A percentile compares a stretch with the other conserved stretches of the same genome.
phyloP scores from a whole-genome alignment of 2,797 vertebrate species.

The Sciurus vulgaris region DNA sequence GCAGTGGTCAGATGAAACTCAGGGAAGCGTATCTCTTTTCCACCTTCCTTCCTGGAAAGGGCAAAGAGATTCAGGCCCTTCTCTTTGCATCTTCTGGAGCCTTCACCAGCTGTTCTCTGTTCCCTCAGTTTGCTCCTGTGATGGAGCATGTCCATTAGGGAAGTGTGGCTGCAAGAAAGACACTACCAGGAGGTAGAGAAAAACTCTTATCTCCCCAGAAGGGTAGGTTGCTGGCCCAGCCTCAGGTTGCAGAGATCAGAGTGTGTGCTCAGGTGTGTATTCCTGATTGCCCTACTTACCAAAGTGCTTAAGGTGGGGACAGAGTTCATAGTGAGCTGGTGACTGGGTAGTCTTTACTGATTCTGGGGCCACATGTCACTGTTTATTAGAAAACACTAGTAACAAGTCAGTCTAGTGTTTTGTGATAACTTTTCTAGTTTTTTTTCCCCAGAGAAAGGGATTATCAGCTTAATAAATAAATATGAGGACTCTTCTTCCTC shows the following conservation, averaged over 20 bases:
- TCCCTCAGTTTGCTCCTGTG: neutral
- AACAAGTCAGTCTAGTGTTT: neutral
- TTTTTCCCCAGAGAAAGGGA: neutral
- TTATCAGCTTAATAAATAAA: neutral
- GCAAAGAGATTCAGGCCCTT: neutral
- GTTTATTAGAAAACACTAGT: neutral
- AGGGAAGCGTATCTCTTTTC: slow-evolving; percentile 77
- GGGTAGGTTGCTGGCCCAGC: neutral
- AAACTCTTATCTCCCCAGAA: neutral
- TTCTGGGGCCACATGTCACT: neutral
- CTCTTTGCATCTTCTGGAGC: neutral
- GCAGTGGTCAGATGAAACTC: neutral
- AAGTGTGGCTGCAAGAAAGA: neutral
- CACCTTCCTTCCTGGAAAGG: neutral
- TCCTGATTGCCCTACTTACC: neutral
- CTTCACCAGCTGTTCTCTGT: neutral
- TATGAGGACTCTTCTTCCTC: neutral
- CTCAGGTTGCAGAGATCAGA: neutral
- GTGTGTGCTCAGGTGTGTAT: accelerated
- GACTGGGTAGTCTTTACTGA: neutral
- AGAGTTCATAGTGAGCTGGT: neutral
- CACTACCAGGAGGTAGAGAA: neutral
- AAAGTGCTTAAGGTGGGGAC: neutral
- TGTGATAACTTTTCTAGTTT: neutral
- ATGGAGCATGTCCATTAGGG: neutral